Evolutionary conservation across 2,113 vertebrate genomes (phyloP).

Genomic region (Rhombomys opimus): DNA sequence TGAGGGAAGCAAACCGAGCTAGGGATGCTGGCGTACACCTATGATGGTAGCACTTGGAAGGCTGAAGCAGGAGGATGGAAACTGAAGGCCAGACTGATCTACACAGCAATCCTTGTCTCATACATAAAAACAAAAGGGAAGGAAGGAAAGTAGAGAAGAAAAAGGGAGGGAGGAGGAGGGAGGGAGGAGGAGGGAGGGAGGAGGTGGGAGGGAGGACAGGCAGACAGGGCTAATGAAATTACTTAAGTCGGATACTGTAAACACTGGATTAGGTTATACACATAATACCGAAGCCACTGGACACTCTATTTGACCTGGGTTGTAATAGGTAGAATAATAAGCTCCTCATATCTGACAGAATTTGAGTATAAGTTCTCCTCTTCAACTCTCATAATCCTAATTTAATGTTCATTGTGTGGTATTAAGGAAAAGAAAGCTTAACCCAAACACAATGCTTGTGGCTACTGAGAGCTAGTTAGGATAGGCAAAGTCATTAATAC

Average conservation of each 20-base stretch:
- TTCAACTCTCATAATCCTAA: background rate
- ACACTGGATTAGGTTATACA: background rate
- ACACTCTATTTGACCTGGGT: background rate
- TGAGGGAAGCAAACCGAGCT: background rate
- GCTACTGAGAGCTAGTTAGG: background rate
- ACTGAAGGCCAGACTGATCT: background rate
- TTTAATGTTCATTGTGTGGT: background rate
- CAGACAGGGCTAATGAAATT: background rate
- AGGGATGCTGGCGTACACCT: too few species aligned
- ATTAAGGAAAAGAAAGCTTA: background rate
- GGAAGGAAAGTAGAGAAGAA: too few species aligned
- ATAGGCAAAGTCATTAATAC: background rate
- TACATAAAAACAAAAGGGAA: background rate
- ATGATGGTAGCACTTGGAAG: background rate
- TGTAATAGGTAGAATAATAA: background rate
- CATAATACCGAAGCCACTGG: background rate
- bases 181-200: background rate
- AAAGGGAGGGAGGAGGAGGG: background rate
- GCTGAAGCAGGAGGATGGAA: background rate
- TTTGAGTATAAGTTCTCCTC: background rate
- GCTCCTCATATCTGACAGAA: background rate
- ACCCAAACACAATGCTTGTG: background rate
- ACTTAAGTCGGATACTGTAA: background rate
- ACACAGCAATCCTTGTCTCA: background rate
- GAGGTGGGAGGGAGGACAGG: accelerated